Evolutionary conservation across 2,113 vertebrate species (phyloP).

Genomic region (Mohoua ochrocephala): DNA sequence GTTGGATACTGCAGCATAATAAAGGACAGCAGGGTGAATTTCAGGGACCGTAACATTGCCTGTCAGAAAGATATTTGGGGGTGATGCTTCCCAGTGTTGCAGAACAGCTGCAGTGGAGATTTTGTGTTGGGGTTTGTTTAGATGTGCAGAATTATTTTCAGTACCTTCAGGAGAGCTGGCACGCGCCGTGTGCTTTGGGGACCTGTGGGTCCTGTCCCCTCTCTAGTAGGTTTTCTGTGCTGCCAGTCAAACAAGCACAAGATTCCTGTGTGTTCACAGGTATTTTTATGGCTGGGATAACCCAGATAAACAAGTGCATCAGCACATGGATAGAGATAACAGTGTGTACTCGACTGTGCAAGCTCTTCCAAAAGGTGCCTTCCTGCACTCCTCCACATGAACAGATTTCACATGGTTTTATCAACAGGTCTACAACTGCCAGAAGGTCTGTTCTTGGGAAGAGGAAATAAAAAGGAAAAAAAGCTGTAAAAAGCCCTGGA

Average conservation of each 20-base stretch:
- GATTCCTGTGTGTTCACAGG: neutral
- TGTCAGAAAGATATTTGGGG: neutral
- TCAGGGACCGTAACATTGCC: rapidly evolving
- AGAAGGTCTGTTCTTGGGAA: neutral
- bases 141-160: neutral
- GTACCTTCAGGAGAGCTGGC: neutral
- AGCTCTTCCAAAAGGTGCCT: neutral
- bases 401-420: neutral
- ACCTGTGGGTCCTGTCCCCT: neutral
- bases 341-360: neutral
- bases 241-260: neutral
- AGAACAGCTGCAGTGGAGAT: neutral
- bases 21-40: neutral
- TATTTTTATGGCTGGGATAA: neutral
- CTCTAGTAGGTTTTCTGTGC: neutral
- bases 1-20: neutral
- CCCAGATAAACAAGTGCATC: neutral
- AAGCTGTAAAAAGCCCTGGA: neutral
- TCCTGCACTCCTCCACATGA: neutral
- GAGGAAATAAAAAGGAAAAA: neutral
- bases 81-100: neutral
- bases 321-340: neutral
- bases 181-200: neutral
- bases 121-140: neutral
- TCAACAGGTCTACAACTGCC: neutral